Evolutionary conservation across 2,797 vertebrate species (phyloP), one percentile per base, ranked within the genome.

Genomic region (Loriculus beryllinus): DNA sequence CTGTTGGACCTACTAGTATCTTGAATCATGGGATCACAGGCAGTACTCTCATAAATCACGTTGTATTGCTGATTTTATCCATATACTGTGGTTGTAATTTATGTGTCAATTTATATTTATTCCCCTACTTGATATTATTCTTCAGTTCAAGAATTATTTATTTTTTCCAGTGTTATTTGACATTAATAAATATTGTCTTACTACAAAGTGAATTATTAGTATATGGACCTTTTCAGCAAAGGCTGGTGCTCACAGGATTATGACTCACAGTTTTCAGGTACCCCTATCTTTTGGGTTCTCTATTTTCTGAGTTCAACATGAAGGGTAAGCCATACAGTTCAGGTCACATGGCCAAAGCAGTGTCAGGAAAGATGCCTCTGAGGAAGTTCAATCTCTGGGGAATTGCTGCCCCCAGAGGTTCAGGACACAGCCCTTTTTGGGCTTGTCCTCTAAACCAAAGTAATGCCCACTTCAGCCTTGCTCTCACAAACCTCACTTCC

Each of bases 111-210:
- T 96, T 93, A 69, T 91, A 95, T 91, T 95, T 93, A 92, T 92
- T 91, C 60, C 39, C 48, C 35, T 4, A 23, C 64, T 90, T 96
- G 90, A 92, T 9, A 28, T 92, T 94, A 88, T 95, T 93, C 70
- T 60, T 65, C 51, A 77, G 42, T 45, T 88, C 75, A 42, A 87
- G 82, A 80, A 84, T 92, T 67, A 95, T 94, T 92, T 90, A 9
- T 71, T 87, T 87, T 93, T 84, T 31, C 71, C 52, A 75, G 23
- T 31, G 9, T 86, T 96, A 83, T 89, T 91, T 93, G 86, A 91
- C 92, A 84, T 94, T 95, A 96, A 92, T 92, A 95, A 93, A 87
- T n/a, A 82, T 68, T 92, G 91, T 94, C 76, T 67, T 82, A 69
- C 65, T 81, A 75, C n/a, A 71, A 64, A 88, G 10, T 93, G 56